Evolutionary conservation across 2,888 invertebrate genomes (phyloP).

Genomic region (Osedax fenrisi): DNA sequence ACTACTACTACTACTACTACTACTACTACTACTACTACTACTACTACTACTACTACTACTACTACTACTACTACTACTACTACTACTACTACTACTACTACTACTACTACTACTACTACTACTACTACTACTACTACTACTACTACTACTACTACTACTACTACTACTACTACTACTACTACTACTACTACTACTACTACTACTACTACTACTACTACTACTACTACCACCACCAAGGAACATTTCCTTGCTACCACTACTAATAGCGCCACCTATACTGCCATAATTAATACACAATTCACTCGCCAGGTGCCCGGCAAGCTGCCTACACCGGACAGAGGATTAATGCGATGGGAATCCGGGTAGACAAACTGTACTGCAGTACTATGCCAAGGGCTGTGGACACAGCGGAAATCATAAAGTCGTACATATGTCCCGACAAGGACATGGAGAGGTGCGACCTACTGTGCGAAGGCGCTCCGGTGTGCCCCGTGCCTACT

Average conservation of each 20-base stretch:
- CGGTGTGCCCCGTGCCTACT: background rate
- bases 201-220: constrained; percentile 30
- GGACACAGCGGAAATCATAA: background rate
- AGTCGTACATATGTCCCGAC: background rate
- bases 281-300: background rate
- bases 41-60: constrained; percentile 6
- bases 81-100: constrained; percentile 11
- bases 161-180: constrained; percentile 31
- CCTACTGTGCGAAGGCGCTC: background rate
- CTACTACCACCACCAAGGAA: constrained; percentile 26
- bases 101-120: constrained; percentile 29
- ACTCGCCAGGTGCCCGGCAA: background rate
- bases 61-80: constrained; percentile 4
- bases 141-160: constrained; percentile 32
- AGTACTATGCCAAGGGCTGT: background rate
- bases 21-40: constrained; percentile 17
- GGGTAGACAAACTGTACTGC: background rate
- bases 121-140: constrained; percentile 32
- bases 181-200: constrained; percentile 31
- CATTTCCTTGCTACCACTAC: too few relatives aligned
- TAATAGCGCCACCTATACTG: background rate
- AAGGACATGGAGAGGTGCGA: background rate
- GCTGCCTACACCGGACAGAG: background rate
- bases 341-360: background rate
- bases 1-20: constrained; percentile 18